Evolutionary conservation across 2,888 invertebrate species (phyloP), one percentile per base, ranked within the genome.

Genomic region (Lycophotia porphyrea): DNA sequence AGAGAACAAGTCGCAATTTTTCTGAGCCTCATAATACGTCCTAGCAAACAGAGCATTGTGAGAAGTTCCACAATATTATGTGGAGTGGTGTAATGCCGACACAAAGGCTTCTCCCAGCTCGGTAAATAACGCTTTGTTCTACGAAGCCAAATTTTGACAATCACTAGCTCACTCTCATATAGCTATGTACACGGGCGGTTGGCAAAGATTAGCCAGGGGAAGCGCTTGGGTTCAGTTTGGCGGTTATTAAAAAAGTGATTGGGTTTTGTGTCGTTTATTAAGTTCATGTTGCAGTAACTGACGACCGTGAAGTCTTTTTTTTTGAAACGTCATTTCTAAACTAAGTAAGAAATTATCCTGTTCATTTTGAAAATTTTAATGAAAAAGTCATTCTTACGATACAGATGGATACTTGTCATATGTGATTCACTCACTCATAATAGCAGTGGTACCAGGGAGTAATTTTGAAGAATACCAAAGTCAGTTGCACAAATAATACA

Each of bases 71-170:
- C 96, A 96, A 96, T 96, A 96, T 96, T 95, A 96, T 96, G 95
- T 95, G 93, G 96, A 96, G 95, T 95, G 96, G 94, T 95, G 95
- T 96, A 96, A 96, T 96, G 92, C 95, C 93, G 93, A 90, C 94
- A 96, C 96, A 96, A 96, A 96, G 96, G 92, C 91, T 91, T 78
- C 94, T 92, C 93, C 93, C 93, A 92, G 90, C 95, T 96, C 91
- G 93, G 96, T 96, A 96, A 96, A 96, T 96, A 96, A 92, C 94
- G 96, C 96, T 96, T 96, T 96, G 96, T 96, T 96, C 96, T 95
- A 93, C 92, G 94, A 96, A 96, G 96, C 96, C 96, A 96, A 96
- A 96, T 96, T 96, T 96, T 96, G 96, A 96, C 96, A 96, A 96
- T 96, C 96, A 96, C 96, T 96, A 94, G 96, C 96, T 94, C 94